A percentile compares a stretch with the other conserved stretches of the same genome.
phyloP scores from a whole-genome alignment of 1,140 invertebrate genomes.

The Sitodiplosis mosellana region DNA sequence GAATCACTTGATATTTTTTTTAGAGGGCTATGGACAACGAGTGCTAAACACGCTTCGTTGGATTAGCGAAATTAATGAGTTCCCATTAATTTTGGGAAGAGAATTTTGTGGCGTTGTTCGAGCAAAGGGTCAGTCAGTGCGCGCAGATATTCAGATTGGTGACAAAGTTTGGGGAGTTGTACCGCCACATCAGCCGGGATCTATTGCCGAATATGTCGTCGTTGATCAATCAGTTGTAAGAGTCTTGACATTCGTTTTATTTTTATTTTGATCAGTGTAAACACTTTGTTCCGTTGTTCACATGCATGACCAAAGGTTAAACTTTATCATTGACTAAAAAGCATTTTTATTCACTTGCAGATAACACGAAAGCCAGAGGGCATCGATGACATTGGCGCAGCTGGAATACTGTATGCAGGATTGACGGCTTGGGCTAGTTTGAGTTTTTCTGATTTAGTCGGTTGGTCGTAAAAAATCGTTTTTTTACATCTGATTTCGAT shows the following conservation, averaged over 20 bases:
- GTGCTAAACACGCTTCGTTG: conserved; percentile 43
- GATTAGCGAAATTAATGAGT: conserved; percentile 38
- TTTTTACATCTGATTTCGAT: too few species aligned
- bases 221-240: conserved; percentile 42
- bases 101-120: conserved; percentile 68
- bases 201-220: conserved; percentile 56
- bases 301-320: too few species aligned
- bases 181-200: conserved; percentile 45
- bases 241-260: too few species aligned
- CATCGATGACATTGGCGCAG: conserved; percentile 26
- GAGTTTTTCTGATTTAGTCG: conserved; percentile 31
- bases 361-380: neutral
- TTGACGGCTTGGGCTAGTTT: conserved; percentile 73
- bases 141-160: conserved; percentile 39
- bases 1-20: conserved; percentile 12
- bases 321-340: neutral
- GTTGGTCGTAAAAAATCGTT: conserved; percentile 10
- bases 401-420: conserved; percentile 63
- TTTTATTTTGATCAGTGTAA: neutral
- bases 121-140: conserved; percentile 47
- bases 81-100: conserved; percentile 66
- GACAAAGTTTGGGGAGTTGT: conserved; percentile 68
- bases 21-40: conserved; percentile 55
- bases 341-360: conserved; percentile 23
- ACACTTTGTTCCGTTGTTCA: neutral